Conservation (phyloP, 2,113 vertebrate species). For the Platichthys flesus region DNA sequence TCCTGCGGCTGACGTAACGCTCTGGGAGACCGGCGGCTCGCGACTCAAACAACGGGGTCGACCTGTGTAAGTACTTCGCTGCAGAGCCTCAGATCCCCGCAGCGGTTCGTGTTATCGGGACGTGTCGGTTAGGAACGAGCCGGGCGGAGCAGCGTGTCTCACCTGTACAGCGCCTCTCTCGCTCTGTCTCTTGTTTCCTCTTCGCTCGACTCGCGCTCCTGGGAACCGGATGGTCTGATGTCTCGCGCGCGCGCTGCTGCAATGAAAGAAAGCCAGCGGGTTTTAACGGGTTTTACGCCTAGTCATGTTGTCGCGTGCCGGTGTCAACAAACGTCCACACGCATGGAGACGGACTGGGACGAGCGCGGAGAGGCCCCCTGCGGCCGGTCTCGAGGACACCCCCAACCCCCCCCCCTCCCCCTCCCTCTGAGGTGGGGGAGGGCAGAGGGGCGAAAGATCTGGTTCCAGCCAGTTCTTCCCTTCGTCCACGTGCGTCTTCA, state of each 20-base stretch:
- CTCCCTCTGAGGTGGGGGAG: not conserved
- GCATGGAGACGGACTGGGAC: not conserved
- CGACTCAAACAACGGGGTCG: not conserved
- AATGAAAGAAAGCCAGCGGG: not conserved
- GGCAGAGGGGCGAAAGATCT: constrained; percentile 43
- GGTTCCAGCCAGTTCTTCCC: constrained; percentile 55
- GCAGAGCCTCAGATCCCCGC: no score
- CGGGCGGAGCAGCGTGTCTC: constrained; percentile 9
- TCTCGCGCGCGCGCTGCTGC: not conserved
- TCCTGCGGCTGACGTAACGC: constrained; percentile 42
- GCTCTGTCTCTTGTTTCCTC: not conserved
- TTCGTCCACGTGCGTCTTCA: not conserved
- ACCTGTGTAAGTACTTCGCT: constrained; percentile 23
- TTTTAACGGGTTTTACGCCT: no score
- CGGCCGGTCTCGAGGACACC: no score
- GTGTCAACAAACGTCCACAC: not conserved
- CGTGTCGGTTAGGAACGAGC: rapidly evolving
- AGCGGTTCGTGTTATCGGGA: no score
- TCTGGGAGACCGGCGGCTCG: not conserved
- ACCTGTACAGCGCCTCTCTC: constrained; percentile 38
- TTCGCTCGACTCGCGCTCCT: not conserved
- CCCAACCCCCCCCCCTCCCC: not conserved
- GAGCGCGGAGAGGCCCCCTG: no score
- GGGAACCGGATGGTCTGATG: not conserved
- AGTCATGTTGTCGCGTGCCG: not conserved